A percentile compares a stretch with the other conserved stretches of the same genome.
Evolutionary conservation across 2,113 vertebrate species (phyloP).

Genomic region (Vimba vimba): DNA sequence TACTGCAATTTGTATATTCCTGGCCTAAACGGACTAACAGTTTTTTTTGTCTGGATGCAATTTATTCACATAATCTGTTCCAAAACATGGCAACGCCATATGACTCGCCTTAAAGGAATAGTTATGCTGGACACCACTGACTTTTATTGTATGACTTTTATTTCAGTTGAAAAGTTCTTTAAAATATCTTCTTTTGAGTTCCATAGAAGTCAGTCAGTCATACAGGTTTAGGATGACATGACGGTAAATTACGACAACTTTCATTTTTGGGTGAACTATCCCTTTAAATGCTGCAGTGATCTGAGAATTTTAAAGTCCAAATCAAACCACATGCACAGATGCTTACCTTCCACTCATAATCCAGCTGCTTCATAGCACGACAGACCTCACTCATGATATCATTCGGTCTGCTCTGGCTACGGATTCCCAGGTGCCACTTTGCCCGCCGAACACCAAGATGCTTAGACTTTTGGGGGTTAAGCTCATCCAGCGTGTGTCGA

Average conservation of each 20-base stretch:
- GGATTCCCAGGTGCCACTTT: slow-evolving; percentile 97
- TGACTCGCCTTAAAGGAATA: not conserved
- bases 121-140: not conserved
- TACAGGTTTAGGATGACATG: not conserved
- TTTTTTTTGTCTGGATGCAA: not conserved
- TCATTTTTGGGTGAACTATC: not conserved
- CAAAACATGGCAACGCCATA: not conserved
- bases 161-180: not conserved
- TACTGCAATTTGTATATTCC: not conserved
- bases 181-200: not conserved
- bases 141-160: not conserved
- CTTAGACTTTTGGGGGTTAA: slow-evolving; percentile 98
- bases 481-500: slow-evolving; percentile 92
- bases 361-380: slow-evolving; percentile 95
- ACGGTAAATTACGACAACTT: too few species aligned
- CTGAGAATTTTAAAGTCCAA: not conserved
- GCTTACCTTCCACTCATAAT: slow-evolving; percentile 98
- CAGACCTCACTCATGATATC: slow-evolving; percentile 99
- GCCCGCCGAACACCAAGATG: slow-evolving; percentile 93
- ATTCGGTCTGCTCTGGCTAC: slow-evolving; percentile 95
- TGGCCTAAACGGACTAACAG: not conserved
- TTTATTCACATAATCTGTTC: not conserved
- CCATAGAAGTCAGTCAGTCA: not conserved
- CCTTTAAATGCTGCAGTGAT: not conserved
- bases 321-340: not conserved